These are phyloP conservation scores for Leptinotarsa defecta DNA, from an alignment of 1,140 invertebrate species.

Conservation along the genomic window DNA sequence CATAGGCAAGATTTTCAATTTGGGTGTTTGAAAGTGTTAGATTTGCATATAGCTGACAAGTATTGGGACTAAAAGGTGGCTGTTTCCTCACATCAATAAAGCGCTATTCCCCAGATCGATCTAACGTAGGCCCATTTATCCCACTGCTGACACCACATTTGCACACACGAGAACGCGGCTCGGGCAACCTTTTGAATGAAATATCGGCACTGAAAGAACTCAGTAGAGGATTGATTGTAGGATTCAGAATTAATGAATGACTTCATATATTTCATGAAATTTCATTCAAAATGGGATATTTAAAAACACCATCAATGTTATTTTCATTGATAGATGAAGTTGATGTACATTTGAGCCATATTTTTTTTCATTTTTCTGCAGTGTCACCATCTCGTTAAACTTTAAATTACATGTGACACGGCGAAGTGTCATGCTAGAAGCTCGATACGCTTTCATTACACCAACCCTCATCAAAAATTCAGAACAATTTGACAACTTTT, in stretches of 20 bases:
- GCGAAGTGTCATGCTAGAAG: not conserved
- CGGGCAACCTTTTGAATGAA: not conserved
- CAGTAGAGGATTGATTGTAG: no score
- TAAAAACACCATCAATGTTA: no score
- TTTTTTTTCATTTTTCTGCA: no score
- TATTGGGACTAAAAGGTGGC: constrained; percentile 28
- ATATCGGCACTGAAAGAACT: constrained; percentile 10
- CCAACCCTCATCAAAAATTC: not conserved
- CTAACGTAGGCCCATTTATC: constrained; percentile 31
- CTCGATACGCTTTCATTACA: not conserved
- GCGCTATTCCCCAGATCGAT: constrained; percentile 32
- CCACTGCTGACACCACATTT: constrained; percentile 35
- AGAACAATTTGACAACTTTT: constrained; percentile 19
- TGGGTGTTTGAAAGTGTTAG: constrained; percentile 39
- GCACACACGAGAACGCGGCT: constrained; percentile 16
- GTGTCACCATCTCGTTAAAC: no score
- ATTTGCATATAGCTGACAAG: constrained; percentile 42
- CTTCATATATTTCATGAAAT: no score
- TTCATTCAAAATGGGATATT: no score
- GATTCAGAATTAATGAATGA: no score
- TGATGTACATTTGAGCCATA: no score
- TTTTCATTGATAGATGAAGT: no score
- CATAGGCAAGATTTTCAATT: constrained; percentile 33
- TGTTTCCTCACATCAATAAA: constrained; percentile 41
- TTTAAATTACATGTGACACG: no score